Conservation (phyloP, 2,113 vertebrate genomes). For the Phyllopteryx taeniolatus region DNA sequence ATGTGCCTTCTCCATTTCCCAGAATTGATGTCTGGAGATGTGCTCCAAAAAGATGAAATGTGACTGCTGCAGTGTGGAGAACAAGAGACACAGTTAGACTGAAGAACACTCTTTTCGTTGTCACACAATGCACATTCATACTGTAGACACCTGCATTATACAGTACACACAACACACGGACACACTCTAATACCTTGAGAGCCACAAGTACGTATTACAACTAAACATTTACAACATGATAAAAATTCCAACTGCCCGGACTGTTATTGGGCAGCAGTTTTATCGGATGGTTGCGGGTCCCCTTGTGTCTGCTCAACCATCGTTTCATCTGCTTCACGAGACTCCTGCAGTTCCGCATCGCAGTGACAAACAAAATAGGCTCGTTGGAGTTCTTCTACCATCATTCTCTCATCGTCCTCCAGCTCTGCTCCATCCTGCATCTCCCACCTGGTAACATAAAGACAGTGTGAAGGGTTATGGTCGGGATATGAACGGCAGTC, state of each 20-base stretch:
- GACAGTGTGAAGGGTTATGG: not conserved
- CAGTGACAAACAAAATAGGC: conserved; percentile 68
- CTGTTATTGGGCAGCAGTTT: conserved; percentile 53
- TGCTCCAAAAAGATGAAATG: conserved; percentile 62
- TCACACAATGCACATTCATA: conserved; percentile 28
- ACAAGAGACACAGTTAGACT: conserved; percentile 42
- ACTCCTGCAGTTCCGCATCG: conserved; percentile 40
- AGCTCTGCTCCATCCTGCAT: conserved; percentile 82
- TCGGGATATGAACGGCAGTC: too few relatives aligned
- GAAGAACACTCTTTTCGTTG: conserved; percentile 35
- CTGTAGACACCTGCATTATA: conserved; percentile 23
- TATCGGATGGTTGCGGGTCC: conserved; percentile 48
- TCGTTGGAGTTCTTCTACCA: conserved; percentile 81
- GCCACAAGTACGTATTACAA: conserved; percentile 41
- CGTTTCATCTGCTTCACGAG: conserved; percentile 43
- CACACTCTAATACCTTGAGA: conserved; percentile 32
- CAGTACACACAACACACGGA: conserved; percentile 16
- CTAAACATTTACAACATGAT: conserved; percentile 52
- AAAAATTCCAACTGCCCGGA: conserved; percentile 34
- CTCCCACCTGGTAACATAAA: conserved; percentile 86
- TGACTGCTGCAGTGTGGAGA: conserved; percentile 48
- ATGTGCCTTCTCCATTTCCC: conserved; percentile 50
- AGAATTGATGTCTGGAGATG: conserved; percentile 56
- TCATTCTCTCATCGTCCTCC: conserved; percentile 80
- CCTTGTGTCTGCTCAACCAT: conserved; percentile 36